Evolutionary conservation across 23 tunicate genomes (phyloP), one percentile per base, ranked within the genome.

Genomic region (Ciona savignyi): DNA sequence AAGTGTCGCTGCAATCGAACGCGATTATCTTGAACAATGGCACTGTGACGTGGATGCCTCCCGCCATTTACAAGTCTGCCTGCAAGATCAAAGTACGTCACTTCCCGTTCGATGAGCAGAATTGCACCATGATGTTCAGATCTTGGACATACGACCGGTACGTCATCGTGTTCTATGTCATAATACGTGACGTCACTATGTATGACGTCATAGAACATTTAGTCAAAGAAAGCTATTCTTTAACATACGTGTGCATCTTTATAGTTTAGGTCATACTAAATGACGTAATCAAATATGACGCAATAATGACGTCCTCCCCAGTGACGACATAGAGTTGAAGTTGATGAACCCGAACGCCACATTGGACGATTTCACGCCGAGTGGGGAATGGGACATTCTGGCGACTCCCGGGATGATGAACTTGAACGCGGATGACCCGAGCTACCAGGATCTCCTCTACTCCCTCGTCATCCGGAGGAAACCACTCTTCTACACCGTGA

Each of bases 401-500:
- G 68, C 30, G 25, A 78, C 83, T 30, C 99, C 99, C 0, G 99
- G 85, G 48, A 22, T n/a, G 25, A 27, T 63, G 70, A 71, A 32
- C 11, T 61, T 60, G 1, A 80, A 76, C 70, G 27, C 70, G 0
- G 27, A 60, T 6, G 83, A 68, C 6, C 76, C 74, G 61, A 60
- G 65, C 23, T 79, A 82, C 73, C 78, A 92, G 32, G 71, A 86
- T 33, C 64, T 92, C 11, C 51, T 73, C 3, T 85, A 92, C 83
- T 79, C 90, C 49, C 34, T 95, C 29, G 77, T 85, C 60, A 85
- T 95, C 74, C 74, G 84, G 27, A 75, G 99, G 30, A 95, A 95
- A 42, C 96, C 99, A 22, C 93, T 95, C 24, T 95, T 95, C 88
- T 95, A 95, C 85, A 95, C 87, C 27, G 81, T 95, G 33, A 85